These are phyloP conservation scores for Colossoma macropomum DNA, from an alignment of 2,113 vertebrate species.

Conservation along the genomic window DNA sequence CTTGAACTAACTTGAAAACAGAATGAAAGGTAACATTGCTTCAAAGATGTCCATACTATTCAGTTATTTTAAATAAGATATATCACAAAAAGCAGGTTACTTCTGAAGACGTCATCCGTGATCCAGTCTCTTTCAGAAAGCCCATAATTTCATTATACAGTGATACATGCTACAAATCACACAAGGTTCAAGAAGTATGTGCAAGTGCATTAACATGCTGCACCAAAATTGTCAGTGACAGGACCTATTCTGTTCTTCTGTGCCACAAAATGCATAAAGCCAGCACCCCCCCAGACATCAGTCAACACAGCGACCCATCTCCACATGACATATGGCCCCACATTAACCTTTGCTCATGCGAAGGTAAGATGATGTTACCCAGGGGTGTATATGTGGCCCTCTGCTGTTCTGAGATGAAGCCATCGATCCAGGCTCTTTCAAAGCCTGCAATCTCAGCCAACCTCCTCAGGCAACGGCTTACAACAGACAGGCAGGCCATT, in stretches of 20 bases:
- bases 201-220: too few relatives aligned
- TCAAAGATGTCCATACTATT: too few relatives aligned
- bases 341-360: conserved; percentile 46
- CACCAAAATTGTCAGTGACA: neutral
- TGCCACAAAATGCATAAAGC: conserved; percentile 17
- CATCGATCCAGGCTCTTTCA: conserved; percentile 55
- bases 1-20: neutral
- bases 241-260: neutral
- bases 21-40: too few relatives aligned
- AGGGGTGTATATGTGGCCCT: conserved; percentile 35
- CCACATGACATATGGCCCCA: conserved; percentile 43
- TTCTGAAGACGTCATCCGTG: too few relatives aligned
- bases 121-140: too few relatives aligned
- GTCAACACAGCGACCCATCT: conserved; percentile 4
- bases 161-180: too few relatives aligned
- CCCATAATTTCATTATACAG: too few relatives aligned
- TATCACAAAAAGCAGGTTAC: too few relatives aligned
- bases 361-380: conserved; percentile 40
- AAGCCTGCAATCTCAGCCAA: conserved; percentile 49
- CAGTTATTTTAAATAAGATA: too few relatives aligned
- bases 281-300: conserved; percentile 9
- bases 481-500: conserved; percentile 56
- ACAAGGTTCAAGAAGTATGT: too few relatives aligned
- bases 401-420: conserved; percentile 52
- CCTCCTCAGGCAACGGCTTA: conserved; percentile 52